These are phyloP conservation scores for Blastobasis adustella DNA, from an alignment of 2,888 invertebrate species.

Conservation along the genomic window DNA sequence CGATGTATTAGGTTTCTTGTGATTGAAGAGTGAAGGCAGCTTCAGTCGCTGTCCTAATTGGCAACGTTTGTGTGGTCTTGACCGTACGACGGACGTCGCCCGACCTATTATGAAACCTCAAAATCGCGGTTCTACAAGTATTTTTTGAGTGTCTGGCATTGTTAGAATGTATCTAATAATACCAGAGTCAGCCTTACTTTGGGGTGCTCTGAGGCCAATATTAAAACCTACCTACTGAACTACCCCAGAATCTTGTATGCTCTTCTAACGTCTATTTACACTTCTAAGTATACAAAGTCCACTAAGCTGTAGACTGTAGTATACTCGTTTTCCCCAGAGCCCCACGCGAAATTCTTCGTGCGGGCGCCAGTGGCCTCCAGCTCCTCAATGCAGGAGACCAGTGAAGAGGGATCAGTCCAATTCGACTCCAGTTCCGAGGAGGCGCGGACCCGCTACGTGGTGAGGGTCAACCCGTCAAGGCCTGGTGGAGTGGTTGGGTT, in stretches of 20 bases:
- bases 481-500: conserved; percentile 39
- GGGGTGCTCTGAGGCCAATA: background rate
- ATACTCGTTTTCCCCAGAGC: conserved; percentile 29
- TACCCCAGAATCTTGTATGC: background rate
- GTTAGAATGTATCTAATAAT: no score
- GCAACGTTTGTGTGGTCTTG: no score
- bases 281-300: background rate
- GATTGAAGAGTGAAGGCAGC: no score
- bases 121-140: no score
- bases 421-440: conserved; percentile 67
- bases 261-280: background rate
- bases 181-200: no score
- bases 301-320: background rate
- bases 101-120: no score
- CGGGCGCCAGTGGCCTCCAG: conserved; percentile 40
- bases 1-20: no score
- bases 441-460: conserved; percentile 51
- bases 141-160: no score
- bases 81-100: no score
- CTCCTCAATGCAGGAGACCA: conserved; percentile 57
- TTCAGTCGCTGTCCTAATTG: no score
- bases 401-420: conserved; percentile 59
- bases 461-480: conserved; percentile 48
- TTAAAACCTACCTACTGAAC: background rate
- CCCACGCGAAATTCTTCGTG: conserved; percentile 54